Base-by-base conservation (phyloP, 2,113 vertebrate genomes). In the Dermatemys mawii region DNA sequence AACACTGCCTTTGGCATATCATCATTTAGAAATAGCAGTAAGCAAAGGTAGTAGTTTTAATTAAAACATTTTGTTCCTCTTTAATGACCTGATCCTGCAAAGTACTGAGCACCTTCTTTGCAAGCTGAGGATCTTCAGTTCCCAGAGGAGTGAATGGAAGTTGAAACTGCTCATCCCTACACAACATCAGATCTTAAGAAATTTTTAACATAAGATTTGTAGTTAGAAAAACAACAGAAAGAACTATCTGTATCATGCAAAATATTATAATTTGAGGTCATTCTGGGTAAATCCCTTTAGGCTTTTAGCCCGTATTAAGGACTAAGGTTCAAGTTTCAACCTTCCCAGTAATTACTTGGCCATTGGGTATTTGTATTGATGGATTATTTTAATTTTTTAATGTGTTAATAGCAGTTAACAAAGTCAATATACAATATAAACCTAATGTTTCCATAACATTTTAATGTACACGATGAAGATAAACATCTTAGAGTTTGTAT, bases 1-100 rank as follows among this genome's bases (percentile, higher is more conserved):
- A 98, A 98, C 97, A 98, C 90, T 90, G 95, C 98, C 97, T 79
- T 94, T 96, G 95, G 98, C 97, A 88, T 94, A 83, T 95, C 88
- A 46, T 93, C 95, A 92, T 97, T 97, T 94, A 91, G 96, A 93
- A 92, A 94, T 87, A 96, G 48, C 75, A 88, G 51, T 86, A 90
- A 96, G 94, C 63, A 96, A 95, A 89, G 92, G 67, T 91, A 95
- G 90, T 70, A 92, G 84, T 73, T 87, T 94, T 97, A 97, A 95
- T 96, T 94, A 95, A 93, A 93, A 87, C 27, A 48, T 93, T 88
- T 97, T 60, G 83, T 75, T 97, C 73, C 95, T 93, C 86, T 94
- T 96, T 73, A 94, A 98, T 98, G 97, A 98, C n/a, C 63, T 55
- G 26, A 86, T 95, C 48, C 87, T 85, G 19, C 6, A 81, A 73